Evolutionary conservation across 2,113 vertebrate species (phyloP).

Genomic region (Alligator sinensis): DNA sequence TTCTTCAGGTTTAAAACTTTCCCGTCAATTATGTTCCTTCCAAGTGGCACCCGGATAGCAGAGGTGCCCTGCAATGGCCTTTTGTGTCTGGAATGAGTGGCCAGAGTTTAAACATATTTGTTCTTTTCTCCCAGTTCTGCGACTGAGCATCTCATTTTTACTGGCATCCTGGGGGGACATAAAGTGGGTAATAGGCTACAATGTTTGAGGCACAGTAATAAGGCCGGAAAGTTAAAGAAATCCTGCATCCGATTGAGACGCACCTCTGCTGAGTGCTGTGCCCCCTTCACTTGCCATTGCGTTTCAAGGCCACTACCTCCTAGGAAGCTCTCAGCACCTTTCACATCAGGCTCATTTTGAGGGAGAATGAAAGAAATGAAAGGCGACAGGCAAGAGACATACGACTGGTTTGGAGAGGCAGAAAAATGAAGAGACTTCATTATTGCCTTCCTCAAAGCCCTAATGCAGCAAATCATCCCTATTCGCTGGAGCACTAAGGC

Average conservation of each 20-base stretch:
- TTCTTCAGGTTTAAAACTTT: neutral
- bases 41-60: neutral
- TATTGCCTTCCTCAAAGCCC: neutral
- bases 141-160: neutral
- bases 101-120: neutral
- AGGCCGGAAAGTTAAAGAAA: neutral
- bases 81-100: neutral
- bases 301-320: neutral
- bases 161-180: neutral
- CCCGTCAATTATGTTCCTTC: neutral
- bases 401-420: neutral
- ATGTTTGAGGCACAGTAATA: accelerated
- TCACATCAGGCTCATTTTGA: accelerated
- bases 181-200: neutral
- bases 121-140: neutral
- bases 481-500: neutral
- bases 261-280: neutral
- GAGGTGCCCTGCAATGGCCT: neutral
- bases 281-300: neutral
- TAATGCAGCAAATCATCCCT: neutral
- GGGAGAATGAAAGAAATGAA: neutral
- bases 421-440: neutral
- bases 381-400: neutral
- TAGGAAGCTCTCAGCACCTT: neutral
- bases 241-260: neutral